A percentile compares a stretch with the other conserved stretches of the same genome.
Conservation (phyloP, 2,888 invertebrate species). For the Cheilosia soror region DNA sequence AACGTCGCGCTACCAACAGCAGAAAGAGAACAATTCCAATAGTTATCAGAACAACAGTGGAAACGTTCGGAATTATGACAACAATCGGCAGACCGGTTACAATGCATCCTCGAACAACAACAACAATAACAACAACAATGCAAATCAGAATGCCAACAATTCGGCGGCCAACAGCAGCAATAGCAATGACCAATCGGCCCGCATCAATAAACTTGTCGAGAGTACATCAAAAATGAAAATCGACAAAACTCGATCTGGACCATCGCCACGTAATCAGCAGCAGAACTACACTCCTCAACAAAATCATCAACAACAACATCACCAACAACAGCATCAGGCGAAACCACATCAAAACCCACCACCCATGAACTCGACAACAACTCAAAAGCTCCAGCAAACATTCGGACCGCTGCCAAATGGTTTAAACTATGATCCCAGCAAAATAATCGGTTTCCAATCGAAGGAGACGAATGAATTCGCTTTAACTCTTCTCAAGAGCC, state of each 20-base stretch:
- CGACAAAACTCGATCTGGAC: constrained; percentile 75
- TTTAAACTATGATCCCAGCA: constrained; percentile 82
- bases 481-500: constrained; percentile 82
- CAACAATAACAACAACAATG: constrained; percentile 36
- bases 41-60: constrained; percentile 53
- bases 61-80: constrained; percentile 64
- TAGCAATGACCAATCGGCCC: constrained; percentile 77
- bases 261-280: constrained; percentile 71
- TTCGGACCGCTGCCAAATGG: constrained; percentile 80
- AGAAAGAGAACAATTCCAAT: constrained; percentile 65
- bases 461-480: constrained; percentile 84
- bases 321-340: constrained; percentile 77
- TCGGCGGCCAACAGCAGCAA: constrained; percentile 53
- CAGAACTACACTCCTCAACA: constrained; percentile 77
- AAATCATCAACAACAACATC: constrained; percentile 80
- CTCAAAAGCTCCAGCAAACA: constrained; percentile 72
- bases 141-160: constrained; percentile 28
- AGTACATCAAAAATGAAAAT: constrained; percentile 80
- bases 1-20: constrained; percentile 59
- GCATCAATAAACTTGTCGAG: constrained; percentile 77
- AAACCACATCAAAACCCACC: constrained; percentile 60
- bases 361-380: constrained; percentile 62
- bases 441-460: constrained; percentile 83
- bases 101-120: constrained; percentile 40
- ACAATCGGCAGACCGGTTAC: constrained; percentile 74